Evolutionary conservation across 2,888 invertebrate species (phyloP).

Genomic region (Drosophila differens): DNA sequence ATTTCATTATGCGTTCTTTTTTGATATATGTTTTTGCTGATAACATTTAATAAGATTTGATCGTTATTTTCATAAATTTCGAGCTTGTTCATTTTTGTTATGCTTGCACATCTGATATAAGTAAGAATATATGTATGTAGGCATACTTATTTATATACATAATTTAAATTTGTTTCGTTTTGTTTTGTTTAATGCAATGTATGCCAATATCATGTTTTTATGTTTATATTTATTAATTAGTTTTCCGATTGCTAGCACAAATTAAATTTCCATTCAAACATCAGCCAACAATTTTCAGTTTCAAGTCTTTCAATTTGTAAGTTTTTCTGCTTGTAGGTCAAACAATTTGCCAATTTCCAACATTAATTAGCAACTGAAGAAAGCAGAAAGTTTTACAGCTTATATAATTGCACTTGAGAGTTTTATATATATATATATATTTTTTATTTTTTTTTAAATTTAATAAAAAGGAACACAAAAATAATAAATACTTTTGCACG

Average conservation of each 20-base stretch:
- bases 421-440: constrained; percentile 22
- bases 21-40: constrained; percentile 62
- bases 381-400: constrained; percentile 72
- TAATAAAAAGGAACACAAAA: constrained; percentile 1
- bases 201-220: constrained; percentile 42
- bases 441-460: constrained; percentile 12
- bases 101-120: constrained; percentile 53
- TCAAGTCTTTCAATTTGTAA: constrained; percentile 75
- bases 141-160: constrained; percentile 49
- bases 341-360: constrained; percentile 41
- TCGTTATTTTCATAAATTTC: constrained; percentile 37
- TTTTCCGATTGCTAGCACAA: constrained; percentile 38
- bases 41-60: constrained; percentile 69
- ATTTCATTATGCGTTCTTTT: constrained; percentile 41
- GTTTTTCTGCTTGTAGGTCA: constrained; percentile 25
- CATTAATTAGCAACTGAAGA: constrained; percentile 58
- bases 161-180: constrained; percentile 11
- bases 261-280: constrained; percentile 52
- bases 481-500: constrained; percentile 48
- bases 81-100: constrained; percentile 46
- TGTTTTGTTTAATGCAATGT: constrained; percentile 37
- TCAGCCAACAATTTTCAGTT: constrained; percentile 71
- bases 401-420: constrained; percentile 76
- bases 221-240: constrained; percentile 17
- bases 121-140: constrained; percentile 33